Evolutionary conservation across 2,113 vertebrate genomes (phyloP).

Genomic region (Oenanthe melanoleuca): DNA sequence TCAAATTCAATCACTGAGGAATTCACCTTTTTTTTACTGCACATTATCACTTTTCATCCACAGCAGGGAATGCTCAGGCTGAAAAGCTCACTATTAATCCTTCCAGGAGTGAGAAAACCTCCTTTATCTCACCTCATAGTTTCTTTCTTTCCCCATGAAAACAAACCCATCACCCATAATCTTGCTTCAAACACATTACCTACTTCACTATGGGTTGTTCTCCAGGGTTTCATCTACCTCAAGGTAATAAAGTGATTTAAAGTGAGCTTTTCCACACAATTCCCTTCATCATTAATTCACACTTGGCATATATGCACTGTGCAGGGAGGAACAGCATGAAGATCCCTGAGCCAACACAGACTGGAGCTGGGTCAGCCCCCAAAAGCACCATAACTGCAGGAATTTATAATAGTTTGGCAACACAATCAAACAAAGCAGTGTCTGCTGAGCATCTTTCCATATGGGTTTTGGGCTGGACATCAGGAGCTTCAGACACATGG

Average conservation of each 20-base stretch:
- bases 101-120: background rate
- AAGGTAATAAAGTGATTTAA: background rate
- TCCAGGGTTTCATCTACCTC: constrained; percentile 3
- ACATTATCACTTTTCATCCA: background rate
- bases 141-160: background rate
- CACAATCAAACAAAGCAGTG: background rate
- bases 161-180: background rate
- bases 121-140: background rate
- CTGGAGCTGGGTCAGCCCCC: background rate
- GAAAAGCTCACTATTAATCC: constrained; percentile 1
- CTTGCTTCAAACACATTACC: background rate
- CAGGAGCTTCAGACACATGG: background rate
- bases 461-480: background rate
- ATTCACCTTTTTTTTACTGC: background rate
- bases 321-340: background rate
- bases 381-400: background rate
- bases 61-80: background rate
- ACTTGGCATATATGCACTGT: background rate
- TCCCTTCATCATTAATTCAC: background rate
- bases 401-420: background rate
- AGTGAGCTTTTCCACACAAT: background rate
- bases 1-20: background rate
- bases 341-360: background rate
- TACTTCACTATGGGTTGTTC: background rate
- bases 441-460: background rate